Conservation (phyloP, 1,140 invertebrate species). For the Gryllus bimaculatus region DNA sequence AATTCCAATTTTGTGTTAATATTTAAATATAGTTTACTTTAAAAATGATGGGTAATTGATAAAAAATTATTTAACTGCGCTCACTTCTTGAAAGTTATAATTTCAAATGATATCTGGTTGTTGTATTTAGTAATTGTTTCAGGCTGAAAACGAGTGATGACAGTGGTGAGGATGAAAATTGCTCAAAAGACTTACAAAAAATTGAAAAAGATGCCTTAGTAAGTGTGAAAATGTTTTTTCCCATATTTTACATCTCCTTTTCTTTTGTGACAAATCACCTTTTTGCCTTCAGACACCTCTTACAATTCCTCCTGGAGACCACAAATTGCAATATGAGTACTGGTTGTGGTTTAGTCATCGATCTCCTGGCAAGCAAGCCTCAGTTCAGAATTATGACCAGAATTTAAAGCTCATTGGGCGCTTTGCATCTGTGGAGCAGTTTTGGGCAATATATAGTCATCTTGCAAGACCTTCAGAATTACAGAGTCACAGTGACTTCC, state of each 20-base stretch:
- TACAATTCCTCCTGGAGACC: conserved; percentile 64
- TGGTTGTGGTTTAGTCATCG: conserved; percentile 81
- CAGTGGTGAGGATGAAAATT: conserved; percentile 45
- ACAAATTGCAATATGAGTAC: conserved; percentile 81
- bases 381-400: conserved; percentile 59
- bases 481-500: conserved; percentile 85
- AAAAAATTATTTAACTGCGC: not conserved
- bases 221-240: conserved; percentile 22
- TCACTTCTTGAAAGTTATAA: conserved; percentile 22
- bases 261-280: conserved; percentile 9
- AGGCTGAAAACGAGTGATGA: conserved; percentile 48
- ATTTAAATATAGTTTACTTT: too few species aligned
- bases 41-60: too few species aligned
- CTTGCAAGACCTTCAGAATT: conserved; percentile 80
- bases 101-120: conserved; percentile 14
- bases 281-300: conserved; percentile 38
- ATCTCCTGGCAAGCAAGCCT: conserved; percentile 53
- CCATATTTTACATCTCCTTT: conserved; percentile 16
- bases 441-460: conserved; percentile 92
- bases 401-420: conserved; percentile 73
- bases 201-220: conserved; percentile 36
- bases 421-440: conserved; percentile 89
- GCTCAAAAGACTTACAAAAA: conserved; percentile 35
- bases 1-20: conserved; percentile 11
- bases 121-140: conserved; percentile 21